Evolutionary conservation across 2,888 invertebrate species (phyloP), one percentile per base, ranked within the genome.

Genomic region (Lasioglossum morio): DNA sequence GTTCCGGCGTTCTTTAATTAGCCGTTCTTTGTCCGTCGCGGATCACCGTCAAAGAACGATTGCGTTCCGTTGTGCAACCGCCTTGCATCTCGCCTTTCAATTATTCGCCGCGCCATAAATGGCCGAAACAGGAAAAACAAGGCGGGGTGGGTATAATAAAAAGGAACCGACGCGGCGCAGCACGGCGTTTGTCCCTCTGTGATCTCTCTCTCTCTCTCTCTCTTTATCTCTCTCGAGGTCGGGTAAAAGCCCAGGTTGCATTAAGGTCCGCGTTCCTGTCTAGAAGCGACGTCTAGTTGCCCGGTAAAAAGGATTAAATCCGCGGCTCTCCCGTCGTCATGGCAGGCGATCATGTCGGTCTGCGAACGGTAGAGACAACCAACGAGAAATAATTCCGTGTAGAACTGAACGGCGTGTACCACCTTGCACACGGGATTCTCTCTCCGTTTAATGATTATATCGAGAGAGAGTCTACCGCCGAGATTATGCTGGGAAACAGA

Each of bases 241-340:
- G n/a, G 57, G 57, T n/a, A 57, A 57, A 57, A 57, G 57, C n/a
- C n/a, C n/a, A 10, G 57, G 57, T 57, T n/a, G 57, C n/a, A 57
- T 57, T n/a, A 57, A 57, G 57, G n/a, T n/a, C 57, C n/a, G 57
- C n/a, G 57, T 57, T 57, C 57, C 57, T 88, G 82, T 84, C 77
- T 82, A 79, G 82, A 53, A 84, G 81, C 78, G 84, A 79, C 76
- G 88, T 85, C 57, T 57, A 57, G 57, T n/a, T 57, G 57, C 57
- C 88, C 85, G 84, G 81, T 82, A 81, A 84, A 87, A 85, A 82
- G 89, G 87, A 87, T 89, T 89, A 89, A 89, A 87, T 79, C 82
- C 82, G 87, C 74, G 87, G 89, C n/a, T n/a, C 85, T 87, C 81
- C 87, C 87, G 77, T 77, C 85, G 85, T 4, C 30, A 63, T 63